Evolutionary conservation across 2,797 vertebrate genomes (phyloP).

Genomic region (Luscinia luscinia): DNA sequence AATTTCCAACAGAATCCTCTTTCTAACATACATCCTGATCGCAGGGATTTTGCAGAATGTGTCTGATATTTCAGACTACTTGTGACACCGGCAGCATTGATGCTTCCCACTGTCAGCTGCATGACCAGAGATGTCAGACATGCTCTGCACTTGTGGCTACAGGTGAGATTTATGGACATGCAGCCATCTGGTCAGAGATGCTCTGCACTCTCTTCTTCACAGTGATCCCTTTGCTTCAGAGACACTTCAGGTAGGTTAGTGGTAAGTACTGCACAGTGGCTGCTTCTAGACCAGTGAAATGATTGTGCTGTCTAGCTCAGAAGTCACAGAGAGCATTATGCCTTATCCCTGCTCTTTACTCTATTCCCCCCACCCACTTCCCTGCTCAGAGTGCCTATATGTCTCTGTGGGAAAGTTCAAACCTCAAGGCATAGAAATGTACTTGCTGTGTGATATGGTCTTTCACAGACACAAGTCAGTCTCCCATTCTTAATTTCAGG

Average conservation of each 20-base stretch:
- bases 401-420: not conserved
- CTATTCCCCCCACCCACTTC: no score
- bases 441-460: not conserved
- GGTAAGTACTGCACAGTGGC: not conserved
- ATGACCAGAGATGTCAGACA: not conserved
- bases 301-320: rapidly evolving
- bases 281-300: not conserved
- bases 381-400: not conserved
- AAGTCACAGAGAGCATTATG: rapidly evolving
- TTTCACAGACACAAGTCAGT: not conserved
- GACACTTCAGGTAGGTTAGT: not conserved
- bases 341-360: not conserved
- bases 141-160: not conserved
- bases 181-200: not conserved
- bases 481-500: not conserved
- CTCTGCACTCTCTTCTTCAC: not conserved
- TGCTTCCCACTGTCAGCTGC: not conserved
- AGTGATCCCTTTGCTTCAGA: not conserved
- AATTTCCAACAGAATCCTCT: not conserved
- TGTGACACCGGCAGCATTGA: not conserved
- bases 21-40: not conserved
- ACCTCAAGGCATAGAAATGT: not conserved
- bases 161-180: not conserved
- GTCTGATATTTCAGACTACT: not conserved
- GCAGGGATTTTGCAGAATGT: not conserved